Conservation (phyloP, 2,797 vertebrate species). For the Peromyscus attwateri region DNA sequence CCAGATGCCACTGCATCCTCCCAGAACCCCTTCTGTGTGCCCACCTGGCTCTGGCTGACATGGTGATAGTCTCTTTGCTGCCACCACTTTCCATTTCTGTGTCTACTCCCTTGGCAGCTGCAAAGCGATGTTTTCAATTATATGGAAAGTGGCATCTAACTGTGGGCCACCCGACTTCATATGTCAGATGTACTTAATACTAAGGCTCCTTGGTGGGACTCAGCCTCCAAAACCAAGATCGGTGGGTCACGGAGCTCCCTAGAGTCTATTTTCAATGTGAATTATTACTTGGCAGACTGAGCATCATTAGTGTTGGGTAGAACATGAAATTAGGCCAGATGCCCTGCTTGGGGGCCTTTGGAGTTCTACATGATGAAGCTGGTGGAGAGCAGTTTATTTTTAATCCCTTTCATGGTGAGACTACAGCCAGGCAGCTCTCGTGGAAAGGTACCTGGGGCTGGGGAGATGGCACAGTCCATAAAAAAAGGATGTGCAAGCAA, state of each 20-base stretch:
- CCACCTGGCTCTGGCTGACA: not conserved
- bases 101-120: not conserved
- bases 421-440: not conserved
- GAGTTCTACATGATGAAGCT: not conserved
- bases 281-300: not conserved
- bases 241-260: not conserved
- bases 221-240: not conserved
- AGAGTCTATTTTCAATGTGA: not conserved
- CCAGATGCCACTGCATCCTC: not conserved
- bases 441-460: not conserved
- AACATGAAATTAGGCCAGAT: slow-evolving; percentile 38
- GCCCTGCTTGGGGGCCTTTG: not conserved
- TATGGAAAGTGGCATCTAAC: not conserved
- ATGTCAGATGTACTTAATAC: not conserved
- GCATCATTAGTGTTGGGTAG: not conserved
- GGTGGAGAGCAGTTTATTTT: not conserved
- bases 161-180: not conserved
- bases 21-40: not conserved
- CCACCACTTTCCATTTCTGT: not conserved
- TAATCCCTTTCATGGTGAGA: slow-evolving; percentile 26
- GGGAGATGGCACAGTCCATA: not conserved
- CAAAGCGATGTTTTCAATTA: not conserved
- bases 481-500: not conserved
- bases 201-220: not conserved
- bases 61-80: no score